Conservation (phyloP, 2,113 vertebrate genomes). For the Geococcyx californianus region DNA sequence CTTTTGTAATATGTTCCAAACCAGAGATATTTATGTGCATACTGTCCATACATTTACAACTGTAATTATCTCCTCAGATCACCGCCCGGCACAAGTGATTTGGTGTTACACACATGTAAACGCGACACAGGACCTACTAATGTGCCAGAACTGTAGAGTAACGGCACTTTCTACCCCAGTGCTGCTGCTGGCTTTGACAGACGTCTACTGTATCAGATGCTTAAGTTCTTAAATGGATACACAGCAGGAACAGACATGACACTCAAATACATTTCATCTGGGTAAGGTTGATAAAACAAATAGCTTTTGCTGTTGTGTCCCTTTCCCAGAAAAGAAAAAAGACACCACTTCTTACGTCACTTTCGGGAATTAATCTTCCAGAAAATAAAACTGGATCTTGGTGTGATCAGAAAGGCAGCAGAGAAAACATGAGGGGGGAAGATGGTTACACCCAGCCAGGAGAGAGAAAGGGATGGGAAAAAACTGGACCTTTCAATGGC, state of each 20-base stretch:
- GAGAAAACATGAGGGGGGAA: not conserved
- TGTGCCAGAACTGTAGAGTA: not conserved
- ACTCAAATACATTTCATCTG: not conserved
- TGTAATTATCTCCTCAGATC: not conserved
- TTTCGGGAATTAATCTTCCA: constrained; percentile 6
- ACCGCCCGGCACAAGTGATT: not conserved
- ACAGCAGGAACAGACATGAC: not conserved
- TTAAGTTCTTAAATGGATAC: not conserved
- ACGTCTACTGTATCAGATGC: not conserved
- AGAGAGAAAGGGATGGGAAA: not conserved
- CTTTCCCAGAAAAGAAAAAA: not conserved
- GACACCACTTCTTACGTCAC: not conserved
- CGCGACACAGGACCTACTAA: not conserved
- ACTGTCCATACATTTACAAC: not conserved
- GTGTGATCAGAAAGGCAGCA: not conserved
- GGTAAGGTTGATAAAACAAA: constrained; percentile 9
- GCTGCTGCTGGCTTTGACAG: not conserved
- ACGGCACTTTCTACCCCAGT: not conserved
- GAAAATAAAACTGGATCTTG: not conserved
- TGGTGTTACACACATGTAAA: not conserved
- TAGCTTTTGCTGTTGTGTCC: not conserved
- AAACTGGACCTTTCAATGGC: not conserved
- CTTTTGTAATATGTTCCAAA: not conserved
- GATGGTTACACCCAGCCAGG: not conserved
- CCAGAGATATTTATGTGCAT: not conserved